A percentile compares a stretch with the other conserved stretches of the same genome.
These are phyloP conservation scores for Mimachlamys varia DNA, from an alignment of 2,888 invertebrate species.

Conservation along the genomic window DNA sequence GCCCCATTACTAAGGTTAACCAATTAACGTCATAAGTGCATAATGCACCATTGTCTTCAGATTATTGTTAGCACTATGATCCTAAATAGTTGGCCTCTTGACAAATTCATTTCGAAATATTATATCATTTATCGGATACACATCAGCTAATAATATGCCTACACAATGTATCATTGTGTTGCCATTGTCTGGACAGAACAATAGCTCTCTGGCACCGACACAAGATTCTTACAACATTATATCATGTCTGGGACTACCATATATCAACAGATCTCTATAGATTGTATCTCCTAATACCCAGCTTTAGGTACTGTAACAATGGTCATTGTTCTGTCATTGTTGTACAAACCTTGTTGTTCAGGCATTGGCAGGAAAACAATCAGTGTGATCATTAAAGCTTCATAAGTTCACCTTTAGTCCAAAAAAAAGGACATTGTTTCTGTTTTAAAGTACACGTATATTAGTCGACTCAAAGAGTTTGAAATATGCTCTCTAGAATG, in stretches of 20 bases:
- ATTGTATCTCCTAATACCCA: not conserved
- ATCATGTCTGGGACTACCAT: not conserved
- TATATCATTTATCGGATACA: not conserved
- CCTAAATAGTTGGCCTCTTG: not conserved
- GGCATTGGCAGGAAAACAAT: not conserved
- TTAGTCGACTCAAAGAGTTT: no score
- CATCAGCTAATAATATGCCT: not conserved
- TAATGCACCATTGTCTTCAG: slow-evolving; percentile 4
- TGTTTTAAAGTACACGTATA: no score
- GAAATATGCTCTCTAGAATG: no score
- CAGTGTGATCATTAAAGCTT: not conserved
- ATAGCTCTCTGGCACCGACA: not conserved
- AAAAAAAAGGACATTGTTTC: no score
- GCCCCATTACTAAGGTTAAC: not conserved
- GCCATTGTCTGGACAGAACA: not conserved
- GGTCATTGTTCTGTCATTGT: not conserved
- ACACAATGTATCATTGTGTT: not conserved
- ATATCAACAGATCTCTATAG: not conserved
- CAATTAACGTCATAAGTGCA: not conserved
- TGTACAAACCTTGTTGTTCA: not conserved
- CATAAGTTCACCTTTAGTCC: not conserved
- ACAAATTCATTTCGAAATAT: slow-evolving; percentile 14
- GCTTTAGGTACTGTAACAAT: not conserved
- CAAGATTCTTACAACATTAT: not conserved
- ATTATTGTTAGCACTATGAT: not conserved